Evolutionary conservation across 2,797 vertebrate species (phyloP), one percentile per base, ranked within the genome.

Genomic region (Jordanella pulchra): DNA sequence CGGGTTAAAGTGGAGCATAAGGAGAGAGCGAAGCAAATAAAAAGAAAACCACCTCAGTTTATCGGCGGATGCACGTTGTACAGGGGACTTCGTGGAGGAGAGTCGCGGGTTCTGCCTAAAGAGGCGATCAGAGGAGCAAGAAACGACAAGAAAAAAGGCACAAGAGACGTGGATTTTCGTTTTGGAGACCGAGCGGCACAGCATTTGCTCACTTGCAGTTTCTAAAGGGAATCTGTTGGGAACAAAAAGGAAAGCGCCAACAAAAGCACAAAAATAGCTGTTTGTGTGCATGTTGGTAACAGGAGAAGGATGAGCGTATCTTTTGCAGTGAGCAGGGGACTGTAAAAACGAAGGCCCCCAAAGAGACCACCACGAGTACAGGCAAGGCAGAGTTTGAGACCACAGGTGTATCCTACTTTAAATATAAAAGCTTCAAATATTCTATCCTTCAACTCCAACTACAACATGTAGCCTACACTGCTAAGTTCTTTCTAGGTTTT

Each of bases 341-440:
- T 75, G 84, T 83, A 86, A 93, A 39, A 90, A 90, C 91, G 90
- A 90, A 87, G 79, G 75, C 70, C 81, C 68, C 42, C 17, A 44
- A 53, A 84, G 67, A 74, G 45, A 71, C 77, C 7, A 78, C 35
- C 32, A 27, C 50, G 13, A 67, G 30, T 44, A 50, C 58, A 72
- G 11, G 39, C 63, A 76, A 74, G 68, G 58, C 74, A 18, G 27
- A 23, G 27, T 50, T 51, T 78, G 64, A 58, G 50, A 18, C 75
- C 23, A n/a, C n/a, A 10, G 18, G 35, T 60, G 55, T 58, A 17
- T 9, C 58, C 30, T 27, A 35, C 58, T n/a, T 39, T 25, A 15
- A 63, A 63, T 42, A 39, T 42, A 39, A 39, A 4, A 39, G n/a
- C n/a, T n/a, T n/a, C n/a, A n/a, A n/a, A n/a, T n/a, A n/a, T n/a